Percentiles rank a stretch among this genome's conserved stretches.
Conservation (phyloP, 2,113 vertebrate species). For the Progne subis region DNA sequence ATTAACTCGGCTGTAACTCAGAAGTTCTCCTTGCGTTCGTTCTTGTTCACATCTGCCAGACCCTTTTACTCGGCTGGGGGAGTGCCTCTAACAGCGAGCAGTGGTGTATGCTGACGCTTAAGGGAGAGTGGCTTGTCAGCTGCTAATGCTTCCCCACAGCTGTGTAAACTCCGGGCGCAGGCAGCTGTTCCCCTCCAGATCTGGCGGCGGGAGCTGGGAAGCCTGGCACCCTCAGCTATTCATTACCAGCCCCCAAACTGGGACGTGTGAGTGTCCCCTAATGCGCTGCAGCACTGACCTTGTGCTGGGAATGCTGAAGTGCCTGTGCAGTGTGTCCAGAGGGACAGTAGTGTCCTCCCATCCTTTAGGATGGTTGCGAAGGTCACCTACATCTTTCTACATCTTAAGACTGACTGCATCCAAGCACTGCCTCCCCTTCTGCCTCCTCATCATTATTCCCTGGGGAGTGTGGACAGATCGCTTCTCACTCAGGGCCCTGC, state of each 20-base stretch:
- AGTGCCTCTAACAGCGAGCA: background rate
- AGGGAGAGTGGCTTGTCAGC: slow-evolving; percentile 35
- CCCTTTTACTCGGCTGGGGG: background rate
- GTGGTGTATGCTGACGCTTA: background rate
- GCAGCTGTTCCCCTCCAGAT: slow-evolving; percentile 61
- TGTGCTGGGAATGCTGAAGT: background rate
- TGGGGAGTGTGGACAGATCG: background rate
- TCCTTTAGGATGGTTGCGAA: background rate
- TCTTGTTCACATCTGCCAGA: background rate
- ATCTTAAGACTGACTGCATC: background rate
- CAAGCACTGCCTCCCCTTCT: background rate
- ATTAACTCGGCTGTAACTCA: background rate
- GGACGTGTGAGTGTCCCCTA: background rate
- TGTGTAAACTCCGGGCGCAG: slow-evolving; percentile 21
- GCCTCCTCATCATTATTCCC: background rate
- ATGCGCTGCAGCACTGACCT: background rate
- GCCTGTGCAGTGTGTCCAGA: background rate
- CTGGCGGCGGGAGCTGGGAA: background rate
- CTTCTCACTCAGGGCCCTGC: background rate
- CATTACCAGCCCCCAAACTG: background rate
- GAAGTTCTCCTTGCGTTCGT: accelerated
- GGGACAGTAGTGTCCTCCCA: background rate
- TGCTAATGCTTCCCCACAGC: slow-evolving; percentile 49
- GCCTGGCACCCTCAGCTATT: slow-evolving; percentile 29
- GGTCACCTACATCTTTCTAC: background rate